These are phyloP conservation scores for Leucoraja ocellata DNA, from an alignment of 2,797 vertebrate genomes.

Conservation along the genomic window DNA sequence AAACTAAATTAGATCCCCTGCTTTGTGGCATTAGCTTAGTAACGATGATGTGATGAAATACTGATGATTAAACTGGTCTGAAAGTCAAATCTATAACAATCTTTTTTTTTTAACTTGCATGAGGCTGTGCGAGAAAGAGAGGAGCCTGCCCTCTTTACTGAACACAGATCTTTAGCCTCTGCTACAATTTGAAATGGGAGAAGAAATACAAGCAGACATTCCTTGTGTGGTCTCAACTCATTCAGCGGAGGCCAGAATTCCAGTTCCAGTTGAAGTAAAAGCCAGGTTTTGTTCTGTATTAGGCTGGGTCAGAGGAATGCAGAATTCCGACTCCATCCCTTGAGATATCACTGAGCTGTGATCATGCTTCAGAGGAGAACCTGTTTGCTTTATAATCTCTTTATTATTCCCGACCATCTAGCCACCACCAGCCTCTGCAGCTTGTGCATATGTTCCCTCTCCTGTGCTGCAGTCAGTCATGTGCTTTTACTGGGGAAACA, in stretches of 20 bases:
- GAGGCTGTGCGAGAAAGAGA: background rate
- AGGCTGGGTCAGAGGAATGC: constrained; percentile 70
- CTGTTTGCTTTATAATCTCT: constrained; percentile 27
- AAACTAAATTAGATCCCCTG: background rate
- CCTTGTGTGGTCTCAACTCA: constrained; percentile 88
- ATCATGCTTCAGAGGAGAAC: background rate
- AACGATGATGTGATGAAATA: background rate
- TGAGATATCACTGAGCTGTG: constrained; percentile 68
- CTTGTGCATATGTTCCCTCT: background rate
- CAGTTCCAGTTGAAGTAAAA: constrained; percentile 61
- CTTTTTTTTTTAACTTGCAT: background rate
- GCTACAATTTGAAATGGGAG: constrained; percentile 13
- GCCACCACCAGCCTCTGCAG: background rate
- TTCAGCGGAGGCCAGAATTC: constrained; percentile 58
- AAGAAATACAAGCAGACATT: constrained; percentile 76
- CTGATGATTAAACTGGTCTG: background rate
- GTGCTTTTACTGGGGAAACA: background rate
- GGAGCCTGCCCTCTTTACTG: background rate
- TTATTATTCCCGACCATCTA: background rate
- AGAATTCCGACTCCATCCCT: constrained; percentile 81
- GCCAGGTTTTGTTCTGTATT: constrained; percentile 69
- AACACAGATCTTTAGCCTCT: background rate
- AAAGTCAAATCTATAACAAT: background rate
- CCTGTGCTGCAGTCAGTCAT: background rate
- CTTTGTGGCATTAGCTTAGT: background rate